These are phyloP conservation scores for Anarhynchus alexandrinus DNA, from an alignment of 2,113 vertebrate genomes.

Conservation along the genomic window DNA sequence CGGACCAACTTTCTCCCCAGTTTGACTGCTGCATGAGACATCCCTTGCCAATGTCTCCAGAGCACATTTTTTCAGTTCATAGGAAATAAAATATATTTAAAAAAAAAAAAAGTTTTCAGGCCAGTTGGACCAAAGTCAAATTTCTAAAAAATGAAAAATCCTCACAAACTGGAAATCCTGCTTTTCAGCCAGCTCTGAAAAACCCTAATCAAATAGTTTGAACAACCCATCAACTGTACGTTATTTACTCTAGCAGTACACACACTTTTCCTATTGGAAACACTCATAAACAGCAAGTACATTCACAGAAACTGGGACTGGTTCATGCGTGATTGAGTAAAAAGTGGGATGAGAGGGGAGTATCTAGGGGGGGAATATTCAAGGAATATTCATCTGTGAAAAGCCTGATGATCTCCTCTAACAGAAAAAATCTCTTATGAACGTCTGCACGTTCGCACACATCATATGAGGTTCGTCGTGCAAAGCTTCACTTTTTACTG, in stretches of 20 bases:
- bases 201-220: neutral
- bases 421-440: neutral
- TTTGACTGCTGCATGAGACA: neutral
- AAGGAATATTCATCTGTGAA: neutral
- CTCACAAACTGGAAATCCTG: neutral
- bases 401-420: neutral
- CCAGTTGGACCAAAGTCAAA: neutral
- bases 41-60: neutral
- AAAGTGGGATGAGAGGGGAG: neutral
- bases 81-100: neutral
- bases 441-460: fast-evolving
- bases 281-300: neutral
- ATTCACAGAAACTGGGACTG: neutral
- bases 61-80: neutral
- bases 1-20: neutral
- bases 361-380: neutral
- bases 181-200: slow-evolving; percentile 14
- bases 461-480: neutral
- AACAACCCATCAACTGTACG: neutral
- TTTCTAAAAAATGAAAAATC: neutral
- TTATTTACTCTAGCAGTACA: neutral
- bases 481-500: neutral
- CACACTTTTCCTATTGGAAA: neutral
- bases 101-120: neutral
- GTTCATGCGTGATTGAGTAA: neutral